Evolutionary conservation across 2,888 invertebrate genomes (phyloP).

Genomic region (Pocota personata): DNA sequence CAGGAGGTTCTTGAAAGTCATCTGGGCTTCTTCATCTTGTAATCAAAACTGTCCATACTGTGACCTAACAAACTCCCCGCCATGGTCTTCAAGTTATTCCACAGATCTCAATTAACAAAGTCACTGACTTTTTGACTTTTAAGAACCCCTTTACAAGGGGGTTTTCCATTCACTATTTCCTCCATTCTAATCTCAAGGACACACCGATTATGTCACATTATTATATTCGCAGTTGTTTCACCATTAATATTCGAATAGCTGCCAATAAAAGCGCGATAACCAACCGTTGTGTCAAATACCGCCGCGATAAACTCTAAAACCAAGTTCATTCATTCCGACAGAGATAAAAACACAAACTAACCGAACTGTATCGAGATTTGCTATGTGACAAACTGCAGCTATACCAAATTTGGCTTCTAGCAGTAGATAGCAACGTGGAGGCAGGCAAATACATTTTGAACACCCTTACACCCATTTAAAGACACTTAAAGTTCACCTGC

Average conservation of each 20-base stretch:
- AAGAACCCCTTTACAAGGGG: not conserved
- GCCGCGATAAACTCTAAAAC: constrained; percentile 1
- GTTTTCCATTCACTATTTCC: too few relatives aligned
- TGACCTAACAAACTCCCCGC: not conserved
- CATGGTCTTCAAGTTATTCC: not conserved
- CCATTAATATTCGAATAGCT: constrained; percentile 8
- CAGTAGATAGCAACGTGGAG: constrained; percentile 3
- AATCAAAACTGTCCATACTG: too few relatives aligned
- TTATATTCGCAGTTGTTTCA: not conserved
- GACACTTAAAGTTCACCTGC: not conserved
- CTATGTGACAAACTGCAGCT: constrained; percentile 60
- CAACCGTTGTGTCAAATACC: constrained; percentile 9
- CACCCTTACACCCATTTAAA: constrained; percentile 28
- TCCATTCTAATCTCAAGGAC: not conserved
- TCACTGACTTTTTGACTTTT: not conserved
- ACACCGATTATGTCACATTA: not conserved
- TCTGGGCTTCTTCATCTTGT: not conserved
- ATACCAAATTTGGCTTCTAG: not conserved
- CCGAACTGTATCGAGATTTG: not conserved
- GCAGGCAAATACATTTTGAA: constrained; percentile 2
- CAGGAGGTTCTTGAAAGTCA: not conserved
- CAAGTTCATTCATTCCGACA: not conserved
- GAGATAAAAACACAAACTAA: constrained; percentile 1
- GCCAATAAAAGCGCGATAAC: constrained; percentile 34
- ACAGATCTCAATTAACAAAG: not conserved